A percentile compares a stretch with the other conserved stretches of the same genome.
Conservation (phyloP, 2,888 invertebrate species). For the Andrena marginata region DNA sequence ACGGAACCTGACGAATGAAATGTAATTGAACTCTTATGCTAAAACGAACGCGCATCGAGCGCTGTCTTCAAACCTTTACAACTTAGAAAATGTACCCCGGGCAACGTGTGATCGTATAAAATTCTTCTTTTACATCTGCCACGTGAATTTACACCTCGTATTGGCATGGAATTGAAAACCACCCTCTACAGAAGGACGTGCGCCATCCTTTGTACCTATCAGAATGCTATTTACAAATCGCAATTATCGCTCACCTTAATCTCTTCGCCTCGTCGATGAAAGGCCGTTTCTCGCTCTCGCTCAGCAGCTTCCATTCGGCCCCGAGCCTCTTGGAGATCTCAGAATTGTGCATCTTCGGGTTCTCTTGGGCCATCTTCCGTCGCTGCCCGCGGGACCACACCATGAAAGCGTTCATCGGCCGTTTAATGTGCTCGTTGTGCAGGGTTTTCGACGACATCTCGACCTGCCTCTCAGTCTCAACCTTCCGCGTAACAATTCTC, state of each 20-base stretch:
- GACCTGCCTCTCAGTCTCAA: slow-evolving; percentile 14
- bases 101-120: not conserved
- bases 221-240: too few relatives aligned
- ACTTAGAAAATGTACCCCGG: too few relatives aligned
- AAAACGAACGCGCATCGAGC: too few relatives aligned
- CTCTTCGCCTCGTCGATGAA: slow-evolving; percentile 97
- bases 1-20: not conserved
- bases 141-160: not conserved
- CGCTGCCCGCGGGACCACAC: slow-evolving; percentile 96
- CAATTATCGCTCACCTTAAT: slow-evolving; percentile 87
- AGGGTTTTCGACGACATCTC: slow-evolving; percentile 84
- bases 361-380: slow-evolving; percentile 96
- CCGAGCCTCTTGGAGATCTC: slow-evolving; percentile 95
- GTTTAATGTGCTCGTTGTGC: slow-evolving; percentile 93
- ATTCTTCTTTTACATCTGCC: too few relatives aligned
- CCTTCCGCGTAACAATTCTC: not conserved
- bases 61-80: too few relatives aligned
- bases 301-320: slow-evolving; percentile 95
- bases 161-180: not conserved
- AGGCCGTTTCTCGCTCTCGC: slow-evolving; percentile 94
- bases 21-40: too few relatives aligned
- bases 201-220: too few relatives aligned
- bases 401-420: slow-evolving; percentile 98
- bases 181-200: not conserved
- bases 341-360: slow-evolving; percentile 97